Percentiles rank a stretch among this genome's conserved stretches.
Evolutionary conservation across 2,888 invertebrate species (phyloP).

Genomic region (Caenorhabditis japonica): DNA sequence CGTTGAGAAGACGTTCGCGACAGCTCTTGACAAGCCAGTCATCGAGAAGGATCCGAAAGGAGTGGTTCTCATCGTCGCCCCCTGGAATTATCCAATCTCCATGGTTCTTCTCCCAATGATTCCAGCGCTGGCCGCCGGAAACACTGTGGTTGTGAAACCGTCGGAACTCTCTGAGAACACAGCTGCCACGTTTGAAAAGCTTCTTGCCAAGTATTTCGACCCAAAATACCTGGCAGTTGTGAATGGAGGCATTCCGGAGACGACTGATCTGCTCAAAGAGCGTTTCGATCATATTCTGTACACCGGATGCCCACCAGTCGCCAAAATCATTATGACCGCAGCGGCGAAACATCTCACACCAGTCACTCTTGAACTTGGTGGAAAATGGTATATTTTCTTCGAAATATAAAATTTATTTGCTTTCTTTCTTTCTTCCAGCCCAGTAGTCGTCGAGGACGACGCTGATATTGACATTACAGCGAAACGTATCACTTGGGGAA

Average conservation of each 20-base stretch:
- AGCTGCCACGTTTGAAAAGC: slow-evolving; percentile 59
- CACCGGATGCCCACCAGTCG: slow-evolving; percentile 87
- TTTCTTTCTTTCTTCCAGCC: slow-evolving; percentile 83
- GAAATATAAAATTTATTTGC: not conserved
- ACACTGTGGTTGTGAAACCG: slow-evolving; percentile 73
- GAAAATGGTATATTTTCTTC: slow-evolving; percentile 79
- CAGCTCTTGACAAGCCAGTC: slow-evolving; percentile 76
- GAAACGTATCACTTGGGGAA: slow-evolving; percentile 93
- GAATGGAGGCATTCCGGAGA: slow-evolving; percentile 88
- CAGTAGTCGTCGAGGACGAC: slow-evolving; percentile 88
- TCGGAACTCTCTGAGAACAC: slow-evolving; percentile 69
- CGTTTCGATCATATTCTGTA: slow-evolving; percentile 96
- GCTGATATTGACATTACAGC: slow-evolving; percentile 86
- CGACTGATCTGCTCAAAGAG: slow-evolving; percentile 86
- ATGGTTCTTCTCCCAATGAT: slow-evolving; percentile 71
- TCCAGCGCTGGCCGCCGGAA: slow-evolving; percentile 71
- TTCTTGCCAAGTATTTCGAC: slow-evolving; percentile 69
- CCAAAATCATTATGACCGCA: slow-evolving; percentile 89
- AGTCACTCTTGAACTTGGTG: slow-evolving; percentile 90
- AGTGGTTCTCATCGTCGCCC: slow-evolving; percentile 86
- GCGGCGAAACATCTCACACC: slow-evolving; percentile 93
- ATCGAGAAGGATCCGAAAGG: slow-evolving; percentile 84
- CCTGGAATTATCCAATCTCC: slow-evolving; percentile 92
- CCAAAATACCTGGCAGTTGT: slow-evolving; percentile 89
- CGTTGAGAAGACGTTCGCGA: slow-evolving; percentile 53